Percentiles rank a stretch among this genome's conserved stretches.
Evolutionary conservation across 2,113 vertebrate genomes (phyloP).

Genomic region (Gavia stellata): DNA sequence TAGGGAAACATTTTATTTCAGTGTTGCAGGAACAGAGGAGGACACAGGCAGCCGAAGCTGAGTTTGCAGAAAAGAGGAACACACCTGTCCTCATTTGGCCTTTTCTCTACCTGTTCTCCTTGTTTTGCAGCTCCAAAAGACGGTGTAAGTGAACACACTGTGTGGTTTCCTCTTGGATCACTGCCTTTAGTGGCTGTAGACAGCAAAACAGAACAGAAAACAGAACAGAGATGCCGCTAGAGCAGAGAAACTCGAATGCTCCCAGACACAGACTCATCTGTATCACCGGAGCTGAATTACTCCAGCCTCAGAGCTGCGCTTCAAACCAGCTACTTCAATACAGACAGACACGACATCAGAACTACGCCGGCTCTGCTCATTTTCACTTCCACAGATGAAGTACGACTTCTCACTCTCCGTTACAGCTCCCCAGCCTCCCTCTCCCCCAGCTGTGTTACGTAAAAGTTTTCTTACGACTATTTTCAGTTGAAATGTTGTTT

Average conservation of each 20-base stretch:
- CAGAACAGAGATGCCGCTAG: background rate
- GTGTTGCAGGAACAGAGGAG: background rate
- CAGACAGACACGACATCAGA: background rate
- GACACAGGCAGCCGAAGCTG: background rate
- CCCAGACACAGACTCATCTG: background rate
- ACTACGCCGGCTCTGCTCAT: background rate
- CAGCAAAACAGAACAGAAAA: background rate
- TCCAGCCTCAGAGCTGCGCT: background rate
- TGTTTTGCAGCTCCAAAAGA: background rate
- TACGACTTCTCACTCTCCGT: background rate
- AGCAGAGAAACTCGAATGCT: background rate
- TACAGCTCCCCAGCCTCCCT: background rate
- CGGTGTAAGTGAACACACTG: fast-evolving
- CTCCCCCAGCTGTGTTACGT: background rate
- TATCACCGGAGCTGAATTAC: background rate
- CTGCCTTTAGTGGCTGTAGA: background rate
- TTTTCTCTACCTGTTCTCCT: background rate
- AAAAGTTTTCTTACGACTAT: background rate
- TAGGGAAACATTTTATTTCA: background rate
- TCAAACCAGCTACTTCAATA: background rate
- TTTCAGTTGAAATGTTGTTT: background rate
- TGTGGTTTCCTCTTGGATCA: background rate
- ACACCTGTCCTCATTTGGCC: background rate
- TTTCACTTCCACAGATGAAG: background rate
- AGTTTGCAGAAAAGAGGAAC: background rate